phyloP scores from a whole-genome alignment of 92 coral and sea anemone genomes.

The Pocillopora meandrina region DNA sequence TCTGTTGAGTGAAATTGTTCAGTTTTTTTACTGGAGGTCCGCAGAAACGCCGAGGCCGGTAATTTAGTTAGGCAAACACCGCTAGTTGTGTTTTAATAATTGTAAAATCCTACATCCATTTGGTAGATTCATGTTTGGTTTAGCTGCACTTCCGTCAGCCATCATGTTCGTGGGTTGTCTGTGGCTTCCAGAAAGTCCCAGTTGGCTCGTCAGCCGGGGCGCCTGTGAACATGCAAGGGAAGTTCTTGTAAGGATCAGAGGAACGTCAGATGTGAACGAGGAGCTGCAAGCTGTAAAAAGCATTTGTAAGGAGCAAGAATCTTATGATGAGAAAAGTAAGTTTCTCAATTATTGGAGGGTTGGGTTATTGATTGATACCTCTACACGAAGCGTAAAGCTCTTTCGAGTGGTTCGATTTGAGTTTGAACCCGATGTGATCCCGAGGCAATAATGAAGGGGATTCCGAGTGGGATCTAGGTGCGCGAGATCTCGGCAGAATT shows the following conservation, averaged over 20 bases:
- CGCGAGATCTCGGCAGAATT: too few relatives aligned
- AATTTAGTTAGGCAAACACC: too few relatives aligned
- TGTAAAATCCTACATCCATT: neutral
- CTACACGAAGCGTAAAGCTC: too few relatives aligned
- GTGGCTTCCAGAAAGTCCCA: slow-evolving; percentile 91
- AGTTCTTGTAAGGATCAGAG: slow-evolving; percentile 63
- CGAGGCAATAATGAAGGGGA: too few relatives aligned
- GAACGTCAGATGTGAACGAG: slow-evolving; percentile 61
- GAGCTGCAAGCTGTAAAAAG: slow-evolving; percentile 63
- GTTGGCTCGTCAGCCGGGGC: slow-evolving; percentile 87
- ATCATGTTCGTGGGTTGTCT: slow-evolving; percentile 91
- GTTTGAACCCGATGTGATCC: too few relatives aligned
- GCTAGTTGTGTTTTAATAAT: too few relatives aligned
- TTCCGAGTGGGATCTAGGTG: too few relatives aligned
- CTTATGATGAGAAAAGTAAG: neutral
- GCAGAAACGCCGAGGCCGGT: too few relatives aligned
- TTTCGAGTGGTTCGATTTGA: too few relatives aligned
- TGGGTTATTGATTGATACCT: too few relatives aligned
- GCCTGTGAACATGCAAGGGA: slow-evolving; percentile 60
- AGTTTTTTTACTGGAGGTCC: too few relatives aligned
- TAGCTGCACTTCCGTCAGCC: slow-evolving; percentile 85
- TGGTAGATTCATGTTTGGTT: slow-evolving; percentile 86
- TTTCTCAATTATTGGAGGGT: neutral
- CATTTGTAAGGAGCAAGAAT: slow-evolving; percentile 64
- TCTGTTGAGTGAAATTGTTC: too few relatives aligned